Evolutionary conservation across 2,888 invertebrate species (phyloP).

Genomic region (Acronicta alni): DNA sequence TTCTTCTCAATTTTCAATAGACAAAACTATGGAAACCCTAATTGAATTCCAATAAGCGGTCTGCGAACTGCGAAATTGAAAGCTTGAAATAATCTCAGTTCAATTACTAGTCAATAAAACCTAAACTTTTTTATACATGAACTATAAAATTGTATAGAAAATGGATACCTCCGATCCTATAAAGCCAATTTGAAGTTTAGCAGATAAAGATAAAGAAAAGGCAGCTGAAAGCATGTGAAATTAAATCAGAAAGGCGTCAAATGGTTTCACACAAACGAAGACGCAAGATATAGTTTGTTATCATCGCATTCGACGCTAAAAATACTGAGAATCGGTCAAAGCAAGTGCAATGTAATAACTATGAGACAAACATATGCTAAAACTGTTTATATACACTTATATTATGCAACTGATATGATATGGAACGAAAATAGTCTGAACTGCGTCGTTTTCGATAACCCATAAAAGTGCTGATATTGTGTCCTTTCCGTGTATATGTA

Average conservation of each 20-base stretch:
- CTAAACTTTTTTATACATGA: background rate
- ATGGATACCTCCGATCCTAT: background rate
- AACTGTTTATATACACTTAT: too few relatives aligned
- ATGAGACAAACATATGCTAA: background rate
- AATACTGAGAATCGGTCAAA: background rate
- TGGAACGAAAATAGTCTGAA: background rate
- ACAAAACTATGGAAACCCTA: background rate
- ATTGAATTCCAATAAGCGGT: constrained; percentile 16
- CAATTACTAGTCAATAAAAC: background rate
- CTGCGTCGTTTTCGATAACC: background rate
- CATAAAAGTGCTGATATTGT: background rate
- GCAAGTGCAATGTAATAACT: background rate
- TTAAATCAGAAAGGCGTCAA: background rate
- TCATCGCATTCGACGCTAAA: background rate
- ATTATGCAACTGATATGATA: background rate
- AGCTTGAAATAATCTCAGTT: constrained; percentile 1
- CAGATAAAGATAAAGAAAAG: too few relatives aligned
- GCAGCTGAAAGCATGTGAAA: too few relatives aligned
- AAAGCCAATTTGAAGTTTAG: too few relatives aligned
- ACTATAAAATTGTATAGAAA: background rate
- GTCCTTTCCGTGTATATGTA: too few relatives aligned
- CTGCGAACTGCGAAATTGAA: constrained; percentile 24
- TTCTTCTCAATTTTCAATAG: constrained; percentile 4
- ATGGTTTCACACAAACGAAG: background rate
- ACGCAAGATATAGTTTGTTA: background rate